Base-by-base conservation (phyloP, 2,888 invertebrate species). In the Brenthis ino region DNA sequence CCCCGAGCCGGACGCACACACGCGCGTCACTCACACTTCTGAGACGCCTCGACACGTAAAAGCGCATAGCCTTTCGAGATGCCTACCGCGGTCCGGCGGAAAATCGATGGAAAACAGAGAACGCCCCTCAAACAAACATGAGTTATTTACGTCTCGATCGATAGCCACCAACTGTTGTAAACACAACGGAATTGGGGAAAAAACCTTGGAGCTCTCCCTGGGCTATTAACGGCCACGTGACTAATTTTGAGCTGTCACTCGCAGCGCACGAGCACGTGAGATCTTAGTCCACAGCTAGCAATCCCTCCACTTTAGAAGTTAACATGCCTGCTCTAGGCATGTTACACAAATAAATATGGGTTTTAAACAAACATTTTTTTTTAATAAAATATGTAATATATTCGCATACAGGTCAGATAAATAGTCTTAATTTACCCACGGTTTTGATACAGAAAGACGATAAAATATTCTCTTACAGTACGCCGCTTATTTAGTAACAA, bases 151-250 rank as follows among this genome's bases (percentile, higher is more conserved):
- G 84, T 85, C 85, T 83, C 83, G 91, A 89, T 92, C 92, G 91
- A 93, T 93, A 87, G 81, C 84, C 85, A 83, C 90, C 92, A 91
- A 89, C 89, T 90, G 92, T 89, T 90, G 91, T 88, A 89, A 90
- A 89, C 91, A 89, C 79, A 80, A 82, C 81, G 82, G 83, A 83
- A 82, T 80, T 80, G 86, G 80, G 85, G 82, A 89, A 87, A 88
- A 89, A 90, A 86, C 83, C 81, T 78, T 78, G 82, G 83, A 79
- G 79, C 80, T 81, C 79, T 80, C 84, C 81, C 85, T 82, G 82
- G 83, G 85, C 89, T 87, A 89, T 90, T 89, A 89, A 80, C 83
- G 82, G 90, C 86, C 93, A 93, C 93, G 93, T 91, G 93, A 91
- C 91, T 90, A 86, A 93, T 93, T 92, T 91, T 78, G 86, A 89